Evolutionary conservation across 2,888 invertebrate genomes (phyloP).

Genomic region (Athalia rosae): DNA sequence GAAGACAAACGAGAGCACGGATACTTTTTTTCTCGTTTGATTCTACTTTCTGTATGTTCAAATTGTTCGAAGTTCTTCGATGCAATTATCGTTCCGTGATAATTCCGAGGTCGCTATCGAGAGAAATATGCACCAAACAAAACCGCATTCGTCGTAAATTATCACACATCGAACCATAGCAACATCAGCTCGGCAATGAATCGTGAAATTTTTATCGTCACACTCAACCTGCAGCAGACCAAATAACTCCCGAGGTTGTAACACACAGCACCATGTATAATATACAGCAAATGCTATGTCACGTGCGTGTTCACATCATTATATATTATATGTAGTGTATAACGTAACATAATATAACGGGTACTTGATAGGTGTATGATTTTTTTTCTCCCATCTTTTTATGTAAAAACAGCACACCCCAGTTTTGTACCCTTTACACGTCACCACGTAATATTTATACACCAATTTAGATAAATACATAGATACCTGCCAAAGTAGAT

Average conservation of each 20-base stretch:
- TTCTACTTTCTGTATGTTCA: too few relatives aligned
- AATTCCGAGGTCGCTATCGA: neutral
- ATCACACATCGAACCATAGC: constrained; percentile 19
- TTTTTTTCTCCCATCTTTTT: neutral
- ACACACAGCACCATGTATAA: neutral
- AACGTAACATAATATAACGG: neutral
- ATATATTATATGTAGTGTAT: constrained; percentile 6
- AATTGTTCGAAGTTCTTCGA: neutral
- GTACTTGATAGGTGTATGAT: too few relatives aligned
- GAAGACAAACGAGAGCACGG: too few relatives aligned
- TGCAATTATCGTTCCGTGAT: neutral
- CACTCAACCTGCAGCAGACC: neutral
- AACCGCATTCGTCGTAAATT: constrained; percentile 21
- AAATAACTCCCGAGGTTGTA: constrained; percentile 7
- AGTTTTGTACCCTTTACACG: constrained; percentile 17
- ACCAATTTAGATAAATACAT: too few relatives aligned
- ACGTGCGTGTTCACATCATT: constrained; percentile 23
- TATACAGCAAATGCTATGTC: constrained; percentile 7
- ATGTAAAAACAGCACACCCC: constrained; percentile 24
- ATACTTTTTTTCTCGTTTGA: too few relatives aligned
- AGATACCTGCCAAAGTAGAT: constrained; percentile 29
- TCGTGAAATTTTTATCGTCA: constrained; percentile 23
- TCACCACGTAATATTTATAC: constrained; percentile 11
- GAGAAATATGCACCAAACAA: constrained; percentile 35
- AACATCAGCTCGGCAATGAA: constrained; percentile 17